Conservation (phyloP, 1,140 invertebrate species). For the Neomicropteryx cornuta region DNA sequence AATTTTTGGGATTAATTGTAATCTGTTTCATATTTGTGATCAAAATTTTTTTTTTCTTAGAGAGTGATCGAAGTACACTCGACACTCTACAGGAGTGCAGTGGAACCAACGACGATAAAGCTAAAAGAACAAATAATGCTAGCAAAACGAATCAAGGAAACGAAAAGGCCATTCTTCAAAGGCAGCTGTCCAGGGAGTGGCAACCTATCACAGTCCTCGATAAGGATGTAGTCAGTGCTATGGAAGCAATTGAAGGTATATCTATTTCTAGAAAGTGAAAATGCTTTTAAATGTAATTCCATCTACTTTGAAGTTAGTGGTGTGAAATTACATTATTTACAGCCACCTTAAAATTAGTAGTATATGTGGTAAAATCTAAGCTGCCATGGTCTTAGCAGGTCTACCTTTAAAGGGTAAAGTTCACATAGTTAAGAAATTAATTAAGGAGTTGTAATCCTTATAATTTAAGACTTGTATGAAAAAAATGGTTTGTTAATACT, state of each 20-base stretch:
- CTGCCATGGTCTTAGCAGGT: no score
- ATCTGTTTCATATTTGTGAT: no score
- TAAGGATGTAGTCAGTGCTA: constrained; percentile 70
- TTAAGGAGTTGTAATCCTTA: no score
- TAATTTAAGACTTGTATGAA: no score
- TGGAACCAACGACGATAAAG: constrained; percentile 26
- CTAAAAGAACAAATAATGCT: constrained; percentile 18
- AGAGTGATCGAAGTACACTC: constrained; percentile 60
- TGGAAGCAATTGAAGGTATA: constrained; percentile 77
- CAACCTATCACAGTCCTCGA: constrained; percentile 63
- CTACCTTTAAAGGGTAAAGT: no score
- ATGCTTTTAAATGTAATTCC: not conserved
- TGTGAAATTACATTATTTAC: no score
- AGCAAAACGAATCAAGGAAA: no score
- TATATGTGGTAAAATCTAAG: no score
- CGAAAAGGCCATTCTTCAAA: no score
- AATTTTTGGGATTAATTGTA: not conserved
- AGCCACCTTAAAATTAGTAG: no score
- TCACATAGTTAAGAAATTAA: no score
- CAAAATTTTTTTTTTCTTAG: constrained; percentile 33
- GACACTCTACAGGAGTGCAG: constrained; percentile 61
- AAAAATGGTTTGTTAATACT: no score
- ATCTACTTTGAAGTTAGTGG: constrained; percentile 1
- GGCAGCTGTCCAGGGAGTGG: constrained; percentile 69
- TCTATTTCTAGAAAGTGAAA: constrained; percentile 1